Evolutionary conservation across 2,888 invertebrate genomes (phyloP), one percentile per base, ranked within the genome.

Genomic region (Tanypteryx hageni): DNA sequence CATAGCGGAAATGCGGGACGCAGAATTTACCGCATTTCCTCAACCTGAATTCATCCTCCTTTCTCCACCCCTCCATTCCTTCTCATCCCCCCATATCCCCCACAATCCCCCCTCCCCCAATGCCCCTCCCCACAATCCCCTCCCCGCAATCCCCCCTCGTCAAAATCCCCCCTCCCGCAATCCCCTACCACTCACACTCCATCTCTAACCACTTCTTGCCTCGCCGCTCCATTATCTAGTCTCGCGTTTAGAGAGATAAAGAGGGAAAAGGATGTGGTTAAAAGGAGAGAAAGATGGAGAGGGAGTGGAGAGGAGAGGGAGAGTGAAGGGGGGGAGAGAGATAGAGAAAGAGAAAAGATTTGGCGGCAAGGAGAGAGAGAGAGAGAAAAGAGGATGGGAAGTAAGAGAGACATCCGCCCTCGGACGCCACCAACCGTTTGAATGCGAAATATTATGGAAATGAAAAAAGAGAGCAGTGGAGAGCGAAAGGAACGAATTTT

Each of bases 341-440:
- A 68, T 68, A 68, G 22, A 68, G 68, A 18, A 18, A 68, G 22
- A 68, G n/a, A 68, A 22, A 22, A 9, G 68, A 13, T 10, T 5
- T 14, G 44, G 44, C 5, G 1, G 5, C 44, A 44, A 44, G 44
- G 44, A 5, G 44, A 44, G 44, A 44, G n/a, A n/a, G n/a, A n/a
- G 44, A 5, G 44, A 5, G 44, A 3, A 5, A 5, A 44, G 18
- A 18, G 68, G 22, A 68, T 16, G 18, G n/a, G 68, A 7, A 8
- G n/a, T 0, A 16, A 16, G 16, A 64, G 16, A 16, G 64, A 14
- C 13, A 64, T 11, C 13, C 14, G 64, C 64, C 64, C n/a, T 68
- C 68, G 68, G 68, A 68, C 68, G 68, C 68, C 68, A 68, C 68
- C 68, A 68, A 27, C 76, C 76, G 76, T 76, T 76, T 76, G 76